Conservation (phyloP, 2,113 vertebrate species). For the Mungos mungo region DNA sequence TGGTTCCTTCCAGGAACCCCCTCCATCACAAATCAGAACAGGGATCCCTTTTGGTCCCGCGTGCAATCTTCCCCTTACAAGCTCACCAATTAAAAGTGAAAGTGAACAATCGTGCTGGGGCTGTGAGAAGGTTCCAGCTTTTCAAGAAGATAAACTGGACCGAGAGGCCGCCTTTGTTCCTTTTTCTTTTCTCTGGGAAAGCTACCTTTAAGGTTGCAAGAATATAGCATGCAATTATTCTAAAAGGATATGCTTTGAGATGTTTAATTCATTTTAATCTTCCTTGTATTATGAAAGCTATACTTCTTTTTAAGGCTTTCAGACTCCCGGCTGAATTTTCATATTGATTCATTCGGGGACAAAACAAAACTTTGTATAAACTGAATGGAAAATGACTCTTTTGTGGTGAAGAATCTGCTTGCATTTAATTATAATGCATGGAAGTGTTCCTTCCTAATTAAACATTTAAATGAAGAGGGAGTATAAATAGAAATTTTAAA, state of each 20-base stretch:
- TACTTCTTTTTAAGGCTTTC: conserved; percentile 72
- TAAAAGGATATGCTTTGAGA: conserved; percentile 59
- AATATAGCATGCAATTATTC: conserved; percentile 48
- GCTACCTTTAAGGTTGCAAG: conserved; percentile 62
- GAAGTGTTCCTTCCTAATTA: conserved; percentile 75
- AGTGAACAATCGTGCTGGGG: not conserved
- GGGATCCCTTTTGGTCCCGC: not conserved
- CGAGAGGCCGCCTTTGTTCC: conserved; percentile 12
- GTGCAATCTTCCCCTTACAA: not conserved
- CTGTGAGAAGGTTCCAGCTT: conserved; percentile 34
- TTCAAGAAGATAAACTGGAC: conserved; percentile 34
- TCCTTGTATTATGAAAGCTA: conserved; percentile 49
- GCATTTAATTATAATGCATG: conserved; percentile 63
- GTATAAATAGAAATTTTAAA: conserved; percentile 71
- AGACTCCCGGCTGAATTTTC: conserved; percentile 68
- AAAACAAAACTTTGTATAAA: conserved; percentile 78
- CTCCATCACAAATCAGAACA: not conserved
- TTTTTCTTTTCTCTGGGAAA: conserved; percentile 47
- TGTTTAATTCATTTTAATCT: conserved; percentile 70
- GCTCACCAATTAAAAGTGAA: conserved; percentile 46
- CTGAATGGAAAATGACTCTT: conserved; percentile 68
- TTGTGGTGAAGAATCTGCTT: conserved; percentile 56
- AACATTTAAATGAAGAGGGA: conserved; percentile 71
- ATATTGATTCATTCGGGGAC: conserved; percentile 76
- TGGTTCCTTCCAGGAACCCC: no score